phyloP scores from a whole-genome alignment of 2,797 vertebrate genomes.

The Sebastes nivosus region DNA sequence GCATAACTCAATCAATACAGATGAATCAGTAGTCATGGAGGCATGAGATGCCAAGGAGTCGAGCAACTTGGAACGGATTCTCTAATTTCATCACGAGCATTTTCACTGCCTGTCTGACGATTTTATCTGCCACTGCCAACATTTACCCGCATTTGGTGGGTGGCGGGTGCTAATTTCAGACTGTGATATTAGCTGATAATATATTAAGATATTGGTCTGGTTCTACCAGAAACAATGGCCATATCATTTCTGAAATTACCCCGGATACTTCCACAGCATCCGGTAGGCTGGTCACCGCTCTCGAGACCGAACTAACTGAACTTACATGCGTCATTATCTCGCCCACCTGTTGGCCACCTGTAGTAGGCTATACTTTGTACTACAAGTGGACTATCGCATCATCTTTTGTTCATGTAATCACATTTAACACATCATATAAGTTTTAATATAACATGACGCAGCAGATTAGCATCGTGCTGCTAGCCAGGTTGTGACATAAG shows the following conservation, averaged over 20 bases:
- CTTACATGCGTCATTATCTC: background rate
- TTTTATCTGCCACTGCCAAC: no score
- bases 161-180: no score
- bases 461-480: constrained; percentile 10
- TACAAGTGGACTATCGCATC: background rate
- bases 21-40: no score
- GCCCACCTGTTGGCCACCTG: background rate
- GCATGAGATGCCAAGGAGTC: no score
- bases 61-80: no score
- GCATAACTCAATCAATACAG: no score
- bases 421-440: background rate
- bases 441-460: constrained; percentile 13
- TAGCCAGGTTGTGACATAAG: constrained; percentile 2
- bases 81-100: no score
- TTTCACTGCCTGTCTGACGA: no score
- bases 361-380: background rate
- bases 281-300: no score
- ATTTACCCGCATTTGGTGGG: no score
- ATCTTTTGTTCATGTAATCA: background rate
- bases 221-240: background rate
- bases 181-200: background rate
- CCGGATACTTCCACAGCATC: background rate
- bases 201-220: background rate
- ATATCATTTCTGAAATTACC: background rate
- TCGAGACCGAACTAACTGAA: background rate